A percentile compares a stretch with the other conserved stretches of the same genome.
These are phyloP conservation scores for Diplolepis rosae DNA, from an alignment of 2,888 invertebrate species.

Conservation along the genomic window DNA sequence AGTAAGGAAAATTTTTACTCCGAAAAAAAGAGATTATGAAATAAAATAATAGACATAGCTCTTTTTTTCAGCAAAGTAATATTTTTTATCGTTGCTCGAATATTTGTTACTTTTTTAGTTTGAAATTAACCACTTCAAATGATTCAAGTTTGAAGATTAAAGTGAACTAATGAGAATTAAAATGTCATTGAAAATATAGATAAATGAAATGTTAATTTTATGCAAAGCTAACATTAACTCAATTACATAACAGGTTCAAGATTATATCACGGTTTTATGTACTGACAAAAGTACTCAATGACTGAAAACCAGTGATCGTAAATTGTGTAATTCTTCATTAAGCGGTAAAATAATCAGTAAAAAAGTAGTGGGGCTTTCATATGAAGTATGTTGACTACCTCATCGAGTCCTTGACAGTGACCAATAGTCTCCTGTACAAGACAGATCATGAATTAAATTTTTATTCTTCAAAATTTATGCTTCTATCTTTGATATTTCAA, in stretches of 20 bases:
- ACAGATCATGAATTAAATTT: background rate
- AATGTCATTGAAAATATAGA: background rate
- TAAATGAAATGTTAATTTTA: background rate
- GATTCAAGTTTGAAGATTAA: no score
- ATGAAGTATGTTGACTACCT: background rate
- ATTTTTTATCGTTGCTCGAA: no score
- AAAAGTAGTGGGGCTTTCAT: constrained; percentile 3
- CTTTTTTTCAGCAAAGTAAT: no score
- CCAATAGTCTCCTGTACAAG: constrained; percentile 1
- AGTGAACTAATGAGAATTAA: background rate
- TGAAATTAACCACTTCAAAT: no score
- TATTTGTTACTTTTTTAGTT: no score
- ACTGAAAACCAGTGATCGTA: background rate
- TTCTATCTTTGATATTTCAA: background rate
- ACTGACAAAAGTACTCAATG: background rate
- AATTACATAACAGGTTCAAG: background rate
- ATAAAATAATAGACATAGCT: no score
- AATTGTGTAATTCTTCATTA: background rate
- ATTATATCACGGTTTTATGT: background rate
- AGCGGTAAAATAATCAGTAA: background rate
- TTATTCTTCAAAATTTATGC: background rate
- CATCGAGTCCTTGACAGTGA: constrained; percentile 13
- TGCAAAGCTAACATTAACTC: background rate
- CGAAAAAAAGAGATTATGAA: no score
- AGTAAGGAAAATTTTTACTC: no score